These are phyloP conservation scores for Cyanoramphus novaezelandiae DNA, from an alignment of 2,113 vertebrate genomes.

Conservation along the genomic window DNA sequence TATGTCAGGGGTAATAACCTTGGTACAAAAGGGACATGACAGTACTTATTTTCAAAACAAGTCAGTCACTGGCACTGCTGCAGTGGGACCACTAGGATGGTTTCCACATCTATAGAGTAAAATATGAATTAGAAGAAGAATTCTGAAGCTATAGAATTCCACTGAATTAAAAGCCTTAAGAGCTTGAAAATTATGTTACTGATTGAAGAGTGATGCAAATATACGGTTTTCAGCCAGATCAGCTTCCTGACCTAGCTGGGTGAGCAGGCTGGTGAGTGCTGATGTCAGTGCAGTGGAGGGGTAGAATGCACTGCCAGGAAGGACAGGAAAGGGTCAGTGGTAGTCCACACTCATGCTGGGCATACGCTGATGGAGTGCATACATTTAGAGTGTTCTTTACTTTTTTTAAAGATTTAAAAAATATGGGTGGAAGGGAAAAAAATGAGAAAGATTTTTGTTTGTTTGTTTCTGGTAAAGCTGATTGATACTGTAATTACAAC, in stretches of 20 bases:
- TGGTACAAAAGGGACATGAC: background rate
- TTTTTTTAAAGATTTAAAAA: background rate
- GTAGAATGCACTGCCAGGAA: background rate
- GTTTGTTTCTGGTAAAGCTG: background rate
- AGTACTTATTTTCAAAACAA: background rate
- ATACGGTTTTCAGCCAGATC: background rate
- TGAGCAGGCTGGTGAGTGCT: background rate
- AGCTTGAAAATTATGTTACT: background rate
- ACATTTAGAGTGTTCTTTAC: background rate
- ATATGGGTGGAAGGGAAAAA: accelerated
- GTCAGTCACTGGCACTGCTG: background rate
- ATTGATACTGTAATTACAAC: background rate
- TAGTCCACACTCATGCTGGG: background rate
- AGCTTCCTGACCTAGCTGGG: background rate
- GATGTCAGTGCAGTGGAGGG: background rate
- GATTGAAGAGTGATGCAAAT: background rate
- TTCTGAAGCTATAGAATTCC: background rate
- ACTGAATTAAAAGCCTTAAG: background rate
- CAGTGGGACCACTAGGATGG: background rate
- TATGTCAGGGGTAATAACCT: background rate
- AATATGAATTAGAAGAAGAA: background rate
- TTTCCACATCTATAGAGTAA: background rate
- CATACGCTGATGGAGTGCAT: background rate
- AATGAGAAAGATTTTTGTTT: background rate
- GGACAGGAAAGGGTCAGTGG: background rate